Evolutionary conservation across 2,797 vertebrate species (phyloP).

Genomic region (Lophotriccus pileatus): DNA sequence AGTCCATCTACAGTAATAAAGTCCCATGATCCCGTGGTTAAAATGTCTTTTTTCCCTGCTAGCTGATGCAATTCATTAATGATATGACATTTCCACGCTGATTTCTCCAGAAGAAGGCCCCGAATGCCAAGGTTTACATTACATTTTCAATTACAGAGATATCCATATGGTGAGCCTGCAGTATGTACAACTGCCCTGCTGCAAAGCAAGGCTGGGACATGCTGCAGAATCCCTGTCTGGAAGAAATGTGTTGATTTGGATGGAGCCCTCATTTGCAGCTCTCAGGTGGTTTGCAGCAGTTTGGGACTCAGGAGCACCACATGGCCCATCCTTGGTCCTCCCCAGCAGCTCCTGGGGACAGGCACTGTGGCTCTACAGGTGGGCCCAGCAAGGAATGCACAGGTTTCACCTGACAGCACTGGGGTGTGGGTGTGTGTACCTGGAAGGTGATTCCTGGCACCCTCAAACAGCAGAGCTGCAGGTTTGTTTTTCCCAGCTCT

Average conservation of each 20-base stretch:
- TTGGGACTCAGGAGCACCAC: background rate
- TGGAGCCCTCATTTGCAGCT: background rate
- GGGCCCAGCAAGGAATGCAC: background rate
- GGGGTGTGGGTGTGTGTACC: rapidly evolving
- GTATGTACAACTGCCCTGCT: background rate
- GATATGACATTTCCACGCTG: constrained; percentile 50
- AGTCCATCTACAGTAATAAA: constrained; percentile 61
- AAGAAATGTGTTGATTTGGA: background rate
- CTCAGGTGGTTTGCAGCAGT: background rate
- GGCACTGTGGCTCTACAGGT: rapidly evolving
- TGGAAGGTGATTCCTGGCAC: background rate
- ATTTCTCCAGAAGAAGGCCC: constrained; percentile 14
- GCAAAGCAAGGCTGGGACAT: background rate
- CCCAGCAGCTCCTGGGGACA: background rate
- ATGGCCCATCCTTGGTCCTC: background rate
- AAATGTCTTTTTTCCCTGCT: constrained; percentile 46
- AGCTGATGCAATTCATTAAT: constrained; percentile 59
- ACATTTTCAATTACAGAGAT: constrained; percentile 54
- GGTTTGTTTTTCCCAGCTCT: background rate
- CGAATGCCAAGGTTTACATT: constrained; percentile 60
- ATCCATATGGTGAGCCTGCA: constrained; percentile 62
- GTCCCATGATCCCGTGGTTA: constrained; percentile 47
- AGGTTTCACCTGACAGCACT: rapidly evolving
- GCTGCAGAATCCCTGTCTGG: background rate
- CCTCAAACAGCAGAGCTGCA: background rate